Conservation (phyloP, 2,113 vertebrate species). For the Genyomyrus donnyi region DNA sequence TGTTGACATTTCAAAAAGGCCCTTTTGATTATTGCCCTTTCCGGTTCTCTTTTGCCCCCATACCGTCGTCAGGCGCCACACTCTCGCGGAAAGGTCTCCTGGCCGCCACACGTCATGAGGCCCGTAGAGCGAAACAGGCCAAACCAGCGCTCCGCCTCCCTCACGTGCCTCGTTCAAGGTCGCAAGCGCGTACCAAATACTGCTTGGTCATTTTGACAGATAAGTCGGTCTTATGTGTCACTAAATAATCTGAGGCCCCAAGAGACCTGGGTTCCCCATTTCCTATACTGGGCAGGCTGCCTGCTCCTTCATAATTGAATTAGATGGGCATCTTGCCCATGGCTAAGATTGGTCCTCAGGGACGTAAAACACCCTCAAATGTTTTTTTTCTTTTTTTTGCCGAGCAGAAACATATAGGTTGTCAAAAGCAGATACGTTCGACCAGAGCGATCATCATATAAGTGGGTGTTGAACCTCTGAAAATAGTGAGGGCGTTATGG, state of each 20-base stretch:
- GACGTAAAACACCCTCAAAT: not conserved
- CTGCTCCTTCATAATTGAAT: conserved; percentile 9
- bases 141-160: not conserved
- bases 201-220: not conserved
- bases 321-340: conserved; percentile 12
- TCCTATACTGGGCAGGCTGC: not conserved
- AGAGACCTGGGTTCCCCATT: not conserved
- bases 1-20: not conserved
- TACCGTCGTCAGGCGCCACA: not conserved
- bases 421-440: not conserved
- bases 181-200: not conserved
- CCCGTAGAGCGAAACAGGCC: not conserved
- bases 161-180: not conserved
- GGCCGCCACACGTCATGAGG: not conserved
- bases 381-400: not conserved
- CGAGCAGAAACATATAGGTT: not conserved
- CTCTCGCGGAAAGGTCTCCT: not conserved
- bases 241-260: conserved; percentile 10
- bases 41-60: not conserved
- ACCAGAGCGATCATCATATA: not conserved
- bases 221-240: conserved; percentile 1
- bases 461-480: conserved; percentile 1
- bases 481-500: not conserved
- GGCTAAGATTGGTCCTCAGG: not conserved
- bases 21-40: not conserved